Conservation (phyloP, 1,140 invertebrate species). For the Cyclargus thomasi region DNA sequence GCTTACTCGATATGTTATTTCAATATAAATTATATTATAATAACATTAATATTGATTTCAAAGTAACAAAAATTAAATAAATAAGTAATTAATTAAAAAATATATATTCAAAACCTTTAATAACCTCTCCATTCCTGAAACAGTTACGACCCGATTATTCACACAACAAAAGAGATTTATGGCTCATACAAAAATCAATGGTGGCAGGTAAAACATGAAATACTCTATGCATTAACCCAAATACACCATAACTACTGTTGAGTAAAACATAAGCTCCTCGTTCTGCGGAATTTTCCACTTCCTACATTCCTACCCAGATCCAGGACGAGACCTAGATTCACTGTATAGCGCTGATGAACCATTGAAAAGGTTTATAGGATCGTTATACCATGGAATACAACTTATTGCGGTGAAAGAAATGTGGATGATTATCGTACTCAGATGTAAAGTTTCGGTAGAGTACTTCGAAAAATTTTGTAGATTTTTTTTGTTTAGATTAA, state of each 20-base stretch:
- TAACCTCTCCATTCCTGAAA: background rate
- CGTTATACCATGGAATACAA: slow-evolving; percentile 14
- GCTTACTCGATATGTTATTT: too few species aligned
- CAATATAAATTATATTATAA: too few species aligned
- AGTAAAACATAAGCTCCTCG: slow-evolving; percentile 14
- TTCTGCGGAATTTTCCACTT: slow-evolving; percentile 18
- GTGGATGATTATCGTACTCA: background rate
- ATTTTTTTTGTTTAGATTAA: too few species aligned
- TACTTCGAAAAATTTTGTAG: too few species aligned
- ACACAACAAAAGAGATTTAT: too few species aligned
- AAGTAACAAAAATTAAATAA: too few species aligned
- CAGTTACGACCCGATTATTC: too few species aligned
- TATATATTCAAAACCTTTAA: too few species aligned
- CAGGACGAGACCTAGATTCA: slow-evolving; percentile 21
- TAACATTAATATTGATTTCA: too few species aligned
- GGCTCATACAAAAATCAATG: background rate
- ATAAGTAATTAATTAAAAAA: too few species aligned
- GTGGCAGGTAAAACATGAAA: background rate
- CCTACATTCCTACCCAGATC: slow-evolving; percentile 15
- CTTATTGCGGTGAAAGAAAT: background rate
- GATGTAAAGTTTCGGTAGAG: background rate
- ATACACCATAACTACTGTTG: slow-evolving; percentile 6
- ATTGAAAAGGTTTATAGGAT: slow-evolving; percentile 19
- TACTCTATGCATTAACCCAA: background rate
- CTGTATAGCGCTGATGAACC: slow-evolving; percentile 19